A percentile compares a stretch with the other conserved stretches of the same genome.
Conservation (phyloP, 2,888 invertebrate genomes). For the Anarsia innoxiella region DNA sequence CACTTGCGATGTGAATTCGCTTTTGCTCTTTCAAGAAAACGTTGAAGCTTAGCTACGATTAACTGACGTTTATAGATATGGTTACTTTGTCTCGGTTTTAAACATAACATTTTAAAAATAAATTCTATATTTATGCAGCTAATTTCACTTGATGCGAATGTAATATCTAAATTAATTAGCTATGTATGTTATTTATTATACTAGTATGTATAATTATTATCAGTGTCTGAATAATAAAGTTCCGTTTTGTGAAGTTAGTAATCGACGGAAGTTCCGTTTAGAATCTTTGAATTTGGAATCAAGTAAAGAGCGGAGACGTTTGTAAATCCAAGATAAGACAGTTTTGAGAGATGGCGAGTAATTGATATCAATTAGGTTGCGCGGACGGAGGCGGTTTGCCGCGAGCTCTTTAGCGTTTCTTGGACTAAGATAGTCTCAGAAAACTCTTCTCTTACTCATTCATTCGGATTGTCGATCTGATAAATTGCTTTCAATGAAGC, state of each 20-base stretch:
- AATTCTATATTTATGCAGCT: background rate
- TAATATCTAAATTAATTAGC: too few relatives aligned
- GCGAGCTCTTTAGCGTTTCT: conserved; percentile 45
- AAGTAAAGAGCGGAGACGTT: conserved; percentile 32
- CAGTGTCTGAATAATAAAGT: too few relatives aligned
- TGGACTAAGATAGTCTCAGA: conserved; percentile 32
- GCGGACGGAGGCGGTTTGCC: conserved; percentile 39
- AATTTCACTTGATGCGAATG: too few relatives aligned
- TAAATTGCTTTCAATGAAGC: conserved; percentile 38
- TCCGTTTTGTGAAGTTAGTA: background rate
- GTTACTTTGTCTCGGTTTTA: too few relatives aligned
- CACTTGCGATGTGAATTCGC: conserved; percentile 8
- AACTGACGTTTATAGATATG: background rate
- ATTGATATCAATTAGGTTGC: conserved; percentile 63
- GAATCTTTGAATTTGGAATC: conserved; percentile 32
- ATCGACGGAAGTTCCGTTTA: conserved; percentile 20
- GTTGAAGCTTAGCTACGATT: background rate
- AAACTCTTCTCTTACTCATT: conserved; percentile 34
- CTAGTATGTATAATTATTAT: too few relatives aligned
- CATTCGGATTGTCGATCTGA: conserved; percentile 37
- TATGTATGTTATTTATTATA: too few relatives aligned
- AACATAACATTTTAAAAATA: background rate
- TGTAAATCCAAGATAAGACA: conserved; percentile 29
- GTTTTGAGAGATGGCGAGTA: conserved; percentile 46
- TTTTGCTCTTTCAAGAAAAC: background rate